These are phyloP conservation scores for Synanceia verrucosa DNA, from an alignment of 2,797 vertebrate genomes.

Conservation along the genomic window DNA sequence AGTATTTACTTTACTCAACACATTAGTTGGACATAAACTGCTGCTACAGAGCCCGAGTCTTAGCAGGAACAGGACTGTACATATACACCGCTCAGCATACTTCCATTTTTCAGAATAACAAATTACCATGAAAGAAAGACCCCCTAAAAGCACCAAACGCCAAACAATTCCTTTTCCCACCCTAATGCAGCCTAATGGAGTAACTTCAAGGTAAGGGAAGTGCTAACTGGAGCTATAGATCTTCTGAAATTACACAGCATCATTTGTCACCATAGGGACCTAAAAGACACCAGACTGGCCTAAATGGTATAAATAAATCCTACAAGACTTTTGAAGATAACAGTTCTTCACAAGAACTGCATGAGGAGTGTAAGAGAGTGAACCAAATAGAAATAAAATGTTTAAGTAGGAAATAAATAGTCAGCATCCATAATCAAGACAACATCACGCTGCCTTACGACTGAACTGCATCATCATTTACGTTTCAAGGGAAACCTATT, in stretches of 20 bases:
- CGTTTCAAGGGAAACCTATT: too few relatives aligned
- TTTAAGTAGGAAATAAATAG: background rate
- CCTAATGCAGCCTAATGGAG: slow-evolving; percentile 28
- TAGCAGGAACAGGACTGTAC: slow-evolving; percentile 3
- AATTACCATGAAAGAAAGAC: background rate
- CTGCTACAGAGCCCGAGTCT: slow-evolving; percentile 1
- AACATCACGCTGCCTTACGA: too few relatives aligned
- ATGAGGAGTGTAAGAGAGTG: background rate
- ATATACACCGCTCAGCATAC: background rate
- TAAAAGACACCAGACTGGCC: slow-evolving; percentile 3
- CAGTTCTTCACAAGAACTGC: background rate
- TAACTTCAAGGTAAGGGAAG: background rate
- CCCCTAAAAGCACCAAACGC: slow-evolving; percentile 25
- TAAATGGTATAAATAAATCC: slow-evolving; percentile 19
- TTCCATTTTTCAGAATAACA: slow-evolving; percentile 30
- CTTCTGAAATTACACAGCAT: slow-evolving; percentile 9
- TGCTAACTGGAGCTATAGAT: slow-evolving; percentile 7
- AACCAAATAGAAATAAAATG: too few relatives aligned
- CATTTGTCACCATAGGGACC: slow-evolving; percentile 8
- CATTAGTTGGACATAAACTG: background rate
- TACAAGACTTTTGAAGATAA: background rate
- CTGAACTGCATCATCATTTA: too few relatives aligned
- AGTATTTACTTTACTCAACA: background rate
- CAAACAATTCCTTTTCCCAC: slow-evolving; percentile 28
- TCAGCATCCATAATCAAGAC: too few relatives aligned